phyloP scores from a whole-genome alignment of 2,888 invertebrate species.

The Argyresthia albistria region DNA sequence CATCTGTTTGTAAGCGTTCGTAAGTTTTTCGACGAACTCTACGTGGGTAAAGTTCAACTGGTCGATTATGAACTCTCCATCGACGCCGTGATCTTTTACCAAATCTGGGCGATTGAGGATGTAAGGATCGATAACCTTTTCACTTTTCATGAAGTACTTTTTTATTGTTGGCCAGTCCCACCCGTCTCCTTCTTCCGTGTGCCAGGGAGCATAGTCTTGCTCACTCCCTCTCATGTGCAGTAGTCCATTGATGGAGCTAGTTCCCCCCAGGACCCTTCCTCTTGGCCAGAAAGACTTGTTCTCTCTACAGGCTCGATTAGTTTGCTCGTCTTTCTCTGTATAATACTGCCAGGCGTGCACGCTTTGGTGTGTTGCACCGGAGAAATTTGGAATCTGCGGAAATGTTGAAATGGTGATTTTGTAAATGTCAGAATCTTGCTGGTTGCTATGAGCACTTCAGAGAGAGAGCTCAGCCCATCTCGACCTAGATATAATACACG shows the following conservation, averaged over 20 bases:
- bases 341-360: slow-evolving; percentile 43
- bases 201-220: slow-evolving; percentile 50
- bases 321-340: slow-evolving; percentile 40
- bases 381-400: slow-evolving; percentile 47
- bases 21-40: slow-evolving; percentile 37
- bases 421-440: no score
- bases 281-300: slow-evolving; percentile 53
- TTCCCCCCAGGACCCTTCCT: slow-evolving; percentile 52
- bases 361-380: slow-evolving; percentile 35
- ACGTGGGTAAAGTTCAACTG: slow-evolving; percentile 51
- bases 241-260: slow-evolving; percentile 53
- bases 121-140: slow-evolving; percentile 45
- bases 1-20: slow-evolving; percentile 57
- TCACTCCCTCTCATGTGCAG: slow-evolving; percentile 51
- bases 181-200: slow-evolving; percentile 35
- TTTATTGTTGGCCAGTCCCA: slow-evolving; percentile 54
- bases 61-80: slow-evolving; percentile 65
- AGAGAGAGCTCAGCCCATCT: not conserved
- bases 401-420: not conserved
- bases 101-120: slow-evolving; percentile 45
- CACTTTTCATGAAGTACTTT: slow-evolving; percentile 53
- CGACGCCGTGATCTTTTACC: slow-evolving; percentile 48
- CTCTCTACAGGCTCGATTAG: slow-evolving; percentile 30
- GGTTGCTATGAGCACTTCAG: not conserved
- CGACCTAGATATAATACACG: no score